Evolutionary conservation across 2,113 vertebrate genomes (phyloP).

Genomic region (Glaucidium brasilianum): DNA sequence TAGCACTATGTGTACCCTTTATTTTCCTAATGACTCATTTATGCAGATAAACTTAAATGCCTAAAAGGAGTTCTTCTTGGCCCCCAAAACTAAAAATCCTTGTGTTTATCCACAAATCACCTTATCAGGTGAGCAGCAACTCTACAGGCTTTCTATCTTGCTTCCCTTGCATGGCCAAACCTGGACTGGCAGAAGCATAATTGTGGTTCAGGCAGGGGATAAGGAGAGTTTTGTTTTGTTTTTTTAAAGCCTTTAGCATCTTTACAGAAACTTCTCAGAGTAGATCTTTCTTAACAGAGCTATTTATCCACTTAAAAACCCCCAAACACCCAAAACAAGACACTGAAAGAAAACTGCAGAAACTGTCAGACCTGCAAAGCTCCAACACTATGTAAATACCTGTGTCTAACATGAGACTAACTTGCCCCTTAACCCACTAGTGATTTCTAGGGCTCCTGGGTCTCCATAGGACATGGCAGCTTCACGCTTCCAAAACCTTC

Average conservation of each 20-base stretch:
- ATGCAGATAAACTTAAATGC: constrained; percentile 27
- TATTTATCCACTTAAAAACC: background rate
- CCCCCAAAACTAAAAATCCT: background rate
- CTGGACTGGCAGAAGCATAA: background rate
- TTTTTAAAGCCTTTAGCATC: background rate
- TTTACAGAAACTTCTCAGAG: background rate
- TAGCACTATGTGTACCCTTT: constrained; percentile 2
- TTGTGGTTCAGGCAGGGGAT: background rate
- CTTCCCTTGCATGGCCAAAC: background rate
- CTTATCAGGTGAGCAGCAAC: background rate
- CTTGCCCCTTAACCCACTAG: background rate
- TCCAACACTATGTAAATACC: accelerated
- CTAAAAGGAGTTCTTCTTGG: constrained; percentile 24
- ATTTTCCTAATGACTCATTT: constrained; percentile 51
- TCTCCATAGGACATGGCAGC: background rate
- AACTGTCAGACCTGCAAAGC: background rate
- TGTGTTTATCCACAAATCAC: background rate
- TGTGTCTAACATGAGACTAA: accelerated
- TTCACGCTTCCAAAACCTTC: background rate
- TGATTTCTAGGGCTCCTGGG: background rate
- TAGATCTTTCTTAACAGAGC: background rate
- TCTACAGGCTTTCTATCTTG: background rate
- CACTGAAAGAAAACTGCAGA: background rate
- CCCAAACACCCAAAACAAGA: background rate
- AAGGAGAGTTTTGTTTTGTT: accelerated